Conservation (phyloP, 2,888 invertebrate genomes). For the Eristalis tenax region DNA sequence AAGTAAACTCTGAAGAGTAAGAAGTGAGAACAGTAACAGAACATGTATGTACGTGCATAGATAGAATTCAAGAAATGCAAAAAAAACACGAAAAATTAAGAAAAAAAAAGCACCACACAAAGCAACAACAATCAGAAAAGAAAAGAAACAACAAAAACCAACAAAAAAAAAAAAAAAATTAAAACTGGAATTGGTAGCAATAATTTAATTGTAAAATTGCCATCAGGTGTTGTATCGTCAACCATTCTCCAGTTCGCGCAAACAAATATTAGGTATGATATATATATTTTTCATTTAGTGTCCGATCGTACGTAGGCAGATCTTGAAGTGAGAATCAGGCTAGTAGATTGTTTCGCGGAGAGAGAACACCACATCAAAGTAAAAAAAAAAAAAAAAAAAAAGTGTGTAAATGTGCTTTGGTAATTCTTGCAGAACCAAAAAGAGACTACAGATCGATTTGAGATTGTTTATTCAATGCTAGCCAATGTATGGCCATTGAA, state of each 20-base stretch:
- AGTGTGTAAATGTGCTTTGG: conserved; percentile 41
- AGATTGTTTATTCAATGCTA: no score
- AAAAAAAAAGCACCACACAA: no score
- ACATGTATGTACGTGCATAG: conserved; percentile 18
- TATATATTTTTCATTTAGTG: conserved; percentile 39
- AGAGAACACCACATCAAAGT: background rate
- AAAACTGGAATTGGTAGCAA: conserved; percentile 58
- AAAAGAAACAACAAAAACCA: background rate
- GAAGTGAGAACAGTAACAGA: background rate
- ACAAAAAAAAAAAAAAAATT: background rate
- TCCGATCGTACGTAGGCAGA: conserved; percentile 48
- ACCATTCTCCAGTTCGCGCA: conserved; percentile 41
- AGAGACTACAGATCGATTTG: conserved; percentile 13
- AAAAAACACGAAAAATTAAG: conserved; percentile 35
- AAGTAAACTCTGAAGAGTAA: no score
- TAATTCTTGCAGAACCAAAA: conserved; percentile 19
- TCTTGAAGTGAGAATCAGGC: conserved; percentile 35
- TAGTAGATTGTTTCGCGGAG: background rate
- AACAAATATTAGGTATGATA: conserved; percentile 48
- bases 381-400: background rate
- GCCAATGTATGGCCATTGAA: no score
- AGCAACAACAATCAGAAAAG: background rate
- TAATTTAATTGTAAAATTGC: conserved; percentile 60
- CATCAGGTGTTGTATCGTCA: conserved; percentile 59
- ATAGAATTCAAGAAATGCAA: conserved; percentile 56